These are phyloP conservation scores for Syrphus vitripennis DNA, from an alignment of 2,888 invertebrate genomes.

Conservation along the genomic window DNA sequence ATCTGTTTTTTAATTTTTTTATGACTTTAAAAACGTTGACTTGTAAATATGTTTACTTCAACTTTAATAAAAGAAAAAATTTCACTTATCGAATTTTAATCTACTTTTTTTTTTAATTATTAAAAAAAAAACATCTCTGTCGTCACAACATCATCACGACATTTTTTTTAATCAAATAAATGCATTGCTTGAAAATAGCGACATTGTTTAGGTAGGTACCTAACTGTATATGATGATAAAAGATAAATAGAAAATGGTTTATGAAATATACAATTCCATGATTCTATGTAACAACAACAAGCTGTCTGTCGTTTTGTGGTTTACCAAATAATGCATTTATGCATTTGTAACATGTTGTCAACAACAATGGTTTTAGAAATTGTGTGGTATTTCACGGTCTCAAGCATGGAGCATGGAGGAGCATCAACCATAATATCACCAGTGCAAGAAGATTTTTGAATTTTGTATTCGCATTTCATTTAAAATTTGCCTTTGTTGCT, in stretches of 20 bases:
- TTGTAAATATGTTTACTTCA: not conserved
- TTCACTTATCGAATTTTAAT: not conserved
- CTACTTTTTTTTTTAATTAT: not conserved
- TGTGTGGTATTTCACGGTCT: not conserved
- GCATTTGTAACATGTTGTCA: not conserved
- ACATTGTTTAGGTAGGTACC: not conserved
- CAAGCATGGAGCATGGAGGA: not conserved
- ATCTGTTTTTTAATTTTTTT: not conserved
- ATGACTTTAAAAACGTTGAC: not conserved
- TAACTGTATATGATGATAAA: not conserved
- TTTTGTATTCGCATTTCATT: not conserved
- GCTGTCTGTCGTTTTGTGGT: slow-evolving; percentile 7
- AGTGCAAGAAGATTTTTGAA: not conserved
- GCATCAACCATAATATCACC: not conserved
- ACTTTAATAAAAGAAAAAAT: no score
- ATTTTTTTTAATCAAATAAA: slow-evolving; percentile 10
- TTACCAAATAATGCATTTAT: not conserved
- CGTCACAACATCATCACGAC: slow-evolving; percentile 5
- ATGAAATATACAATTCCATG: slow-evolving; percentile 2
- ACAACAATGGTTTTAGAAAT: not conserved
- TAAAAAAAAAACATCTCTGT: no score
- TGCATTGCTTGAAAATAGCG: not conserved
- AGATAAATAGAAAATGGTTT: slow-evolving; percentile 13
- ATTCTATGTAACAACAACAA: not conserved
- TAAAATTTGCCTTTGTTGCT: not conserved